Conservation (phyloP, 2,888 invertebrate species). For the Ichneumoninae sp. region DNA sequence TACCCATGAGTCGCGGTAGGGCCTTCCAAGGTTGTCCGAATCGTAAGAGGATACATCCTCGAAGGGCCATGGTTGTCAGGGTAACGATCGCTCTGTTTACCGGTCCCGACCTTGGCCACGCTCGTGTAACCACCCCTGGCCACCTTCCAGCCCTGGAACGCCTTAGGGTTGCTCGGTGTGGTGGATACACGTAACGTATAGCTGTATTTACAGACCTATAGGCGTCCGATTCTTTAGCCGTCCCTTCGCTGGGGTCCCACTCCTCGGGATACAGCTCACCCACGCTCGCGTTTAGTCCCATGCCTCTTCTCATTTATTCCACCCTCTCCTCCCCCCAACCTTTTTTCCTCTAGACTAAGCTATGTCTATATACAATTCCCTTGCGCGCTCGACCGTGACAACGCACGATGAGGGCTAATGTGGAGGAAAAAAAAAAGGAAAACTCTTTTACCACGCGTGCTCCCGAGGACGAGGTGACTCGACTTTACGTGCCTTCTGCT, state of each 20-base stretch:
- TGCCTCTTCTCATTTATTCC: slow-evolving; percentile 12
- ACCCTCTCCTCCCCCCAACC: background rate
- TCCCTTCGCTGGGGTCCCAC: slow-evolving; percentile 1
- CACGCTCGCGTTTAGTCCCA: slow-evolving; percentile 21
- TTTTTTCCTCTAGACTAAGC: slow-evolving; percentile 16
- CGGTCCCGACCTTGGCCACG: slow-evolving; percentile 82
- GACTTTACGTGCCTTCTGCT: slow-evolving; percentile 34
- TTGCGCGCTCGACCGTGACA: slow-evolving; percentile 26
- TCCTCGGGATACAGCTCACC: slow-evolving; percentile 25
- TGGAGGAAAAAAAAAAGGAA: slow-evolving; percentile 1
- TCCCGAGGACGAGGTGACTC: slow-evolving; percentile 35
- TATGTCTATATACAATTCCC: slow-evolving; percentile 22
- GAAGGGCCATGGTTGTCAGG: slow-evolving; percentile 76
- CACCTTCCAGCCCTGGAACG: slow-evolving; percentile 41
- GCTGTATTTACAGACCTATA: background rate
- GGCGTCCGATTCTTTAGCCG: slow-evolving; percentile 13
- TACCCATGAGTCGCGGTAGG: slow-evolving; percentile 28
- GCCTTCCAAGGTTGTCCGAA: slow-evolving; percentile 60
- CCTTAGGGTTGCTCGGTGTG: slow-evolving; percentile 42
- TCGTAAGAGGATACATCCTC: slow-evolving; percentile 52
- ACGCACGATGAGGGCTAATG: slow-evolving; percentile 22
- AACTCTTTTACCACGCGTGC: slow-evolving; percentile 11
- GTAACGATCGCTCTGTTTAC: slow-evolving; percentile 77
- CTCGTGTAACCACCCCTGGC: slow-evolving; percentile 73
- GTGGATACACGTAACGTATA: background rate